A percentile compares a stretch with the other conserved stretches of the same genome.
Conservation (phyloP, 2,797 vertebrate genomes). For the Dicrostonyx torquatus region DNA sequence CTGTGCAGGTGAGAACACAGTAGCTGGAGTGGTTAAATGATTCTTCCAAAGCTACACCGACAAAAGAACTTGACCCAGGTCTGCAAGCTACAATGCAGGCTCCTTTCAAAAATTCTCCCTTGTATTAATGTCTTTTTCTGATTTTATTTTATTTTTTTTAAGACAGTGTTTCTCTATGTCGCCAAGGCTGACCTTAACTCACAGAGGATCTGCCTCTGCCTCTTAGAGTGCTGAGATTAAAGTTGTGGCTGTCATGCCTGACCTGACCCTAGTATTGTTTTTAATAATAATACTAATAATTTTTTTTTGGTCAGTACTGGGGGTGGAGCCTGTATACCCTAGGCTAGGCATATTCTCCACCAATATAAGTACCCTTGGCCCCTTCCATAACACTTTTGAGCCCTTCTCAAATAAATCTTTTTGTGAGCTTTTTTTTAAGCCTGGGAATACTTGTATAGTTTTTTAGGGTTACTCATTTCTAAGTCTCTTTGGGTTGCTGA, state of each 20-base stretch:
- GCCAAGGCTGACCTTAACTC: background rate
- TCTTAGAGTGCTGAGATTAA: background rate
- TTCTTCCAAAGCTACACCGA: background rate
- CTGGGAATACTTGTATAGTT: background rate
- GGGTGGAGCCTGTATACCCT: background rate
- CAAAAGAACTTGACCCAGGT: conserved; percentile 28
- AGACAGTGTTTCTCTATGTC: background rate
- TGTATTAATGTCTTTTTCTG: background rate
- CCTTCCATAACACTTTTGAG: background rate
- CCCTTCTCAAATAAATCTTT: background rate
- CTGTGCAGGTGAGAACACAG: background rate
- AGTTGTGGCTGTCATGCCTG: background rate
- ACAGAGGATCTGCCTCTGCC: background rate
- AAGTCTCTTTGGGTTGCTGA: background rate
- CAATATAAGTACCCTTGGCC: background rate
- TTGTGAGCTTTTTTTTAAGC: background rate
- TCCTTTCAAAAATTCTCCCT: conserved; percentile 45
- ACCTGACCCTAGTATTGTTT: background rate
- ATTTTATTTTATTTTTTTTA: background rate
- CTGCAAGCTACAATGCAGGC: background rate
- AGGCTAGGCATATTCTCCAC: background rate
- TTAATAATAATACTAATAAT: background rate
- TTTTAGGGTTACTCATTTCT: conserved; percentile 1
- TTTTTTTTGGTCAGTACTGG: background rate
- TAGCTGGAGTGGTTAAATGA: background rate